Evolutionary conservation across 2,113 vertebrate species (phyloP).

Genomic region (Macquaria australasica): DNA sequence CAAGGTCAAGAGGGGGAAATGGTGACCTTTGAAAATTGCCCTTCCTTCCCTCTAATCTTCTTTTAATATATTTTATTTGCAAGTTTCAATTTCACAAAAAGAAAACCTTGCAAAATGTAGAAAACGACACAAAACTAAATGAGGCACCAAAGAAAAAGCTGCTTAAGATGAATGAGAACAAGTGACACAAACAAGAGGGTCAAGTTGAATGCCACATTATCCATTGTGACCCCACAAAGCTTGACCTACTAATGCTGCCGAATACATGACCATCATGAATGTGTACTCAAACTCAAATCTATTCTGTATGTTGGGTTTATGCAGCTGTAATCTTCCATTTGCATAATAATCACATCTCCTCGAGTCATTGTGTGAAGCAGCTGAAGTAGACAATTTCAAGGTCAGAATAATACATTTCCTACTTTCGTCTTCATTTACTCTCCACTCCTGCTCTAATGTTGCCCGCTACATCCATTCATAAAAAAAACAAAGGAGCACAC

Average conservation of each 20-base stretch:
- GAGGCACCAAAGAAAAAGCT: background rate
- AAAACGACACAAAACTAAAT: background rate
- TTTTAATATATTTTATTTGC: background rate
- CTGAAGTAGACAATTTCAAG: background rate
- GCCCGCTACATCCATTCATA: constrained; percentile 4
- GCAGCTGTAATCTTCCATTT: background rate
- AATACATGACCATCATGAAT: background rate
- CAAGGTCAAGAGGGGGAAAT: background rate
- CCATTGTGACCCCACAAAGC: background rate
- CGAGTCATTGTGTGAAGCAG: constrained; percentile 4
- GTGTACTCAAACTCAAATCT: background rate
- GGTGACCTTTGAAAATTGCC: background rate
- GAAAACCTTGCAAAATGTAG: background rate
- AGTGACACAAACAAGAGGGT: constrained; percentile 15
- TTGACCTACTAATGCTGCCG: background rate
- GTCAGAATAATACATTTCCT: background rate
- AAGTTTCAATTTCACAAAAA: background rate
- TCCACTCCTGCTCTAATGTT: background rate
- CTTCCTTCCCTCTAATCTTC: background rate
- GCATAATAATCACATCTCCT: background rate
- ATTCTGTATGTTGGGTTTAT: background rate
- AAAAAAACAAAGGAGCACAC: background rate
- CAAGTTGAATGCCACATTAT: background rate
- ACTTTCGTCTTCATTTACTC: background rate
- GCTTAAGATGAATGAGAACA: background rate